Conservation (phyloP, 2,888 invertebrate species). For the Blastobasis lacticolella region DNA sequence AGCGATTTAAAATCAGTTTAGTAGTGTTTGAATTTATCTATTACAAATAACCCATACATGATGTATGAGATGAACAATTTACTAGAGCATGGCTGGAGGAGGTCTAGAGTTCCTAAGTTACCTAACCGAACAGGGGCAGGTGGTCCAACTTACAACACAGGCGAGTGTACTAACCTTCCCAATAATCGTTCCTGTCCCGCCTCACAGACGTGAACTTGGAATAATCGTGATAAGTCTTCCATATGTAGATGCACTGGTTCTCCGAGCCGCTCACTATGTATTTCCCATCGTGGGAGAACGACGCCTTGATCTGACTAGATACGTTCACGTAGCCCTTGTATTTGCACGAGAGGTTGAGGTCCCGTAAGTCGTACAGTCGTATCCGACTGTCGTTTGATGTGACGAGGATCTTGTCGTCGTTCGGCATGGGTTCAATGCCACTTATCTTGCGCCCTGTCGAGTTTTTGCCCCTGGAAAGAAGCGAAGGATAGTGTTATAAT, state of each 20-base stretch:
- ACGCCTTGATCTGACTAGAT: conserved; percentile 97
- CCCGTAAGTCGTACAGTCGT: conserved; percentile 94
- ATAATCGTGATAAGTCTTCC: conserved; percentile 98
- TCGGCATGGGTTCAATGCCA: conserved; percentile 96
- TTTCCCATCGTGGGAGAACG: conserved; percentile 97
- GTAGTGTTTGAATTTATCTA: no score
- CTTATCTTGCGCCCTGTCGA: conserved; percentile 96
- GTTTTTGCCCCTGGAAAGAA: conserved; percentile 86
- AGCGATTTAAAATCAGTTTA: no score
- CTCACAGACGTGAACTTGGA: conserved; percentile 93
- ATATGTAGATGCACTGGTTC: conserved; percentile 97
- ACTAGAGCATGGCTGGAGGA: no score
- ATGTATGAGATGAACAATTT: no score
- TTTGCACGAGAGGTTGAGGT: conserved; percentile 95
- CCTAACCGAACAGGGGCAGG: not conserved
- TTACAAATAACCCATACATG: no score
- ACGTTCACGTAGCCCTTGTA: conserved; percentile 94
- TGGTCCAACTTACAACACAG: not conserved
- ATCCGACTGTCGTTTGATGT: conserved; percentile 99
- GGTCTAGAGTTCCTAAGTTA: no score
- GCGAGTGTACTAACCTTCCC: conserved; percentile 79
- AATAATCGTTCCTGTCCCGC: conserved; percentile 96
- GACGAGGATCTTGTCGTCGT: conserved; percentile 95
- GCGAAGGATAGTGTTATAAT: not conserved
- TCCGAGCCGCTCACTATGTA: conserved; percentile 98